Percentiles rank a stretch among this genome's conserved stretches.
These are phyloP conservation scores for Melanotaenia trifasciata DNA, from an alignment of 2,797 vertebrate species.

Conservation along the genomic window DNA sequence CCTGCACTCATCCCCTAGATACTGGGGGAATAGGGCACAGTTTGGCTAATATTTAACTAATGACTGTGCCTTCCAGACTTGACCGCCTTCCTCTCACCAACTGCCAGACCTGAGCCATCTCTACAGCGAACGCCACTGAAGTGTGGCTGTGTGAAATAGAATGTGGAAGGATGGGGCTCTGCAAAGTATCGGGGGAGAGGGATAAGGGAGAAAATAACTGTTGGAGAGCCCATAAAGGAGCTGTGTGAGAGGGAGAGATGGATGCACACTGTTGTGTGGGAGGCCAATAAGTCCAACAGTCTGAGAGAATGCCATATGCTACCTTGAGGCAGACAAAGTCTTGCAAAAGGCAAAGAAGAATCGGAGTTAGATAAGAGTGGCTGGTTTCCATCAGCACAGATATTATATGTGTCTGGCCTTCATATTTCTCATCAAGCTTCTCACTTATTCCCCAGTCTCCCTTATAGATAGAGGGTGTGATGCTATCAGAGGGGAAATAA, in stretches of 20 bases:
- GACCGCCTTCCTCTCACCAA: slow-evolving; percentile 70
- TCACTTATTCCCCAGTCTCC: slow-evolving; percentile 44
- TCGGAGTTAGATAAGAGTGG: slow-evolving; percentile 61
- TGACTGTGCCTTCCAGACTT: slow-evolving; percentile 74
- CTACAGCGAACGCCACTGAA: slow-evolving; percentile 69
- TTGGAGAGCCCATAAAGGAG: slow-evolving; percentile 79
- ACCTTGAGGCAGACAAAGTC: slow-evolving; percentile 76
- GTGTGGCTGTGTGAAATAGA: slow-evolving; percentile 76
- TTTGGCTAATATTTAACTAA: slow-evolving; percentile 85
- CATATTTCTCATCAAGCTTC: slow-evolving; percentile 61
- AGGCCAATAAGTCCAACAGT: slow-evolving; percentile 76
- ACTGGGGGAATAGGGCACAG: slow-evolving; percentile 74
- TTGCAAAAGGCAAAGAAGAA: slow-evolving; percentile 56
- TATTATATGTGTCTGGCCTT: slow-evolving; percentile 68
- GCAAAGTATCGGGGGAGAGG: slow-evolving; percentile 64
- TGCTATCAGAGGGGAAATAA: slow-evolving; percentile 47
- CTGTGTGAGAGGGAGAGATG: slow-evolving; percentile 71
- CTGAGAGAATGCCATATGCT: slow-evolving; percentile 81
- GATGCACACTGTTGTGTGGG: slow-evolving; percentile 76
- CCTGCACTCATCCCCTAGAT: slow-evolving; percentile 55
- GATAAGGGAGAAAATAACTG: slow-evolving; percentile 72
- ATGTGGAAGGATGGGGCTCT: slow-evolving; percentile 70
- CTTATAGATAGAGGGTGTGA: slow-evolving; percentile 52
- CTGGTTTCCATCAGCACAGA: slow-evolving; percentile 68
- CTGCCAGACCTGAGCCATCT: slow-evolving; percentile 78